These are phyloP conservation scores for Drosophila punjabiensis DNA, from an alignment of 1,140 invertebrate genomes.

Conservation along the genomic window DNA sequence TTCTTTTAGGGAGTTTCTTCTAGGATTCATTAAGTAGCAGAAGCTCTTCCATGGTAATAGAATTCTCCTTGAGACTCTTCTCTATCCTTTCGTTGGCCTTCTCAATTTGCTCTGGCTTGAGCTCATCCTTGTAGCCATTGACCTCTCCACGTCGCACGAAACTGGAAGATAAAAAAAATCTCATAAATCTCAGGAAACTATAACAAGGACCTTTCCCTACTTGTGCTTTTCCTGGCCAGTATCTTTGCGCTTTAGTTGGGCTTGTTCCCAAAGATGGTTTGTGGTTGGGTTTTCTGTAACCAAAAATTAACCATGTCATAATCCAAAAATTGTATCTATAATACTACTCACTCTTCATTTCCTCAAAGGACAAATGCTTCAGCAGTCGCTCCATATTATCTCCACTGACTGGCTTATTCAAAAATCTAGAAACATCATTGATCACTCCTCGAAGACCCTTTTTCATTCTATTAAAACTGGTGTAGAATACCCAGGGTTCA, in stretches of 20 bases:
- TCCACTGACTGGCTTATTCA: constrained; percentile 51
- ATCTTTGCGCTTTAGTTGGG: constrained; percentile 11
- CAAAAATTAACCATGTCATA: not conserved
- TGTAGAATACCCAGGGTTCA: constrained; percentile 90
- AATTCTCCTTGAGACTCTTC: constrained; percentile 11
- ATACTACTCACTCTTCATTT: constrained; percentile 67
- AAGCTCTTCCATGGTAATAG: constrained; percentile 50
- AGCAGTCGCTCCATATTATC: constrained; percentile 62
- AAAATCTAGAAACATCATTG: constrained; percentile 57
- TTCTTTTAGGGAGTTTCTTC: not conserved
- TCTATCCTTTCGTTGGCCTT: constrained; percentile 34
- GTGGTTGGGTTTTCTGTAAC: constrained; percentile 60
- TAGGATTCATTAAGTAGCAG: constrained; percentile 25
- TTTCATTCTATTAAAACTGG: constrained; percentile 92
- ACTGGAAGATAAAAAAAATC: constrained; percentile 15
- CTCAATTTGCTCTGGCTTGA: constrained; percentile 40
- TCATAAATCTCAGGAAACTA: not conserved
- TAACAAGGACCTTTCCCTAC: constrained; percentile 7
- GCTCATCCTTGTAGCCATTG: constrained; percentile 65
- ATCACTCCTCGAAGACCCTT: constrained; percentile 58
- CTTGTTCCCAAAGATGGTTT: constrained; percentile 56
- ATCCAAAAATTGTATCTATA: not conserved
- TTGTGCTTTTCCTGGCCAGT: constrained; percentile 41
- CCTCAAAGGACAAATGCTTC: constrained; percentile 71
- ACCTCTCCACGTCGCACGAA: constrained; percentile 63